Evolutionary conservation across 2,113 vertebrate species (phyloP), one percentile per base, ranked within the genome.

Genomic region (Riparia riparia): DNA sequence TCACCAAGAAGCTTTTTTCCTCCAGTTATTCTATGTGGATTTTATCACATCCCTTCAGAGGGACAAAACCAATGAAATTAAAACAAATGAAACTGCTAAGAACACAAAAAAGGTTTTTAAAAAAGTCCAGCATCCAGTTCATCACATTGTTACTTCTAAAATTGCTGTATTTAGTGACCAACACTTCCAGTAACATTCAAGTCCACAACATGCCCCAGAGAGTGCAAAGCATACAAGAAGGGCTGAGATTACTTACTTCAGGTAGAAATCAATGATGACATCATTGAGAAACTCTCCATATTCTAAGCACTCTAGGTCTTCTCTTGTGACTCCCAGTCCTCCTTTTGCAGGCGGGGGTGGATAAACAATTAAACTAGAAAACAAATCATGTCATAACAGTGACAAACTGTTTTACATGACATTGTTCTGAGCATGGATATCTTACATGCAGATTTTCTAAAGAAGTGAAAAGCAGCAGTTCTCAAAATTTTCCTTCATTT

Each of bases 221-320:
- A 77, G 14, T 32, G 21, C 28, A 37, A 69, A 86, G n/a, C 11
- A 24, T 49, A 57, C 25, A 54, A 69, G 17, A 69, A 85, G 26
- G 34, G 14, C 39, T 68, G 42, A 42, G 64, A 63, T 76, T 63
- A 97, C 98, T 98, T 97, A 99, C 99, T 99, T 99, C 45, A 99
- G 99, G 90, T 99, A 99, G 98, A 99, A 99, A 96, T 99, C 99
- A 91, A 99, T 99, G 84, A 99, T 99, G n/a, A 99, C 99, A 96
- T 99, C 99, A 96, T 99, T 99, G 86, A 99, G 99, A 97, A 99
- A 99, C 79, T 99, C 98, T 45, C 99, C 99, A 81, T 98, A 98
- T 96, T 99, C 99, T 91, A 99, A 98, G 95, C 99, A 99, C 64
- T 99, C 98, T 74, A 99, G 93, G 96, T 99, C 99, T 95, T 99